Base-by-base conservation (phyloP, 2,113 vertebrate species). In the Gobio gobio region DNA sequence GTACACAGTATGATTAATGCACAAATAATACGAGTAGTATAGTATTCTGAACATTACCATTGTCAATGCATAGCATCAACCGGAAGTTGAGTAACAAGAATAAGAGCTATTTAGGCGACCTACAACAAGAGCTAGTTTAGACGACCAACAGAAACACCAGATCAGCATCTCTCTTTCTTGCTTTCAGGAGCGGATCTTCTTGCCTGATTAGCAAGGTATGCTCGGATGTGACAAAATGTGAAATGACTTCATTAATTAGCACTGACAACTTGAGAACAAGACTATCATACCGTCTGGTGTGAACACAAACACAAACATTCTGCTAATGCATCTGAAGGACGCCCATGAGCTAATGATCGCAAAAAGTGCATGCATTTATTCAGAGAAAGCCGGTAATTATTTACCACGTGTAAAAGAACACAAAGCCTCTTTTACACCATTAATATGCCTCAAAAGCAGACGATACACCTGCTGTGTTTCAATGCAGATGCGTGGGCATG, bases 401-500 rank as follows among this genome's bases (percentile, higher is more conserved):
- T 43, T 72, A 36, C 8, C 2, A 10, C 5, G 66, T 20, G 10
- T 43, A 70, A 70, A 68, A 20, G 64, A 68, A 40, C 64, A 75
- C n/a, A 75, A 51, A 22, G 26, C 14, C 54, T 56, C 75, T 58
- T 78, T 78, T 5, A n/a, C 33, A 78, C 4, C 76, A 59, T 13
- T 78, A 40, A 59, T 8, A 78, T 4, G 66, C 66, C 18, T 70
- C 33, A 59, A n/a, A 58, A 43, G 76, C 33, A 59, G 29, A 43
- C 36, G 20, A 40, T n/a, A 43, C 76, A 78, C 54, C 20, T 61
- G 49, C 74, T 59, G 18, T 20, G 87, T 86, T 73, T 40, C 29
- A 54, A 59, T 61, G 82, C 88, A 89, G 90, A 90, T 84, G 72
- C 85, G 78, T 88, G 83, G 45, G 80, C 74, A 20, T 82, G 84